Evolutionary conservation across 2,797 vertebrate genomes (phyloP).

Genomic region (Scomberomorus guttatus): DNA sequence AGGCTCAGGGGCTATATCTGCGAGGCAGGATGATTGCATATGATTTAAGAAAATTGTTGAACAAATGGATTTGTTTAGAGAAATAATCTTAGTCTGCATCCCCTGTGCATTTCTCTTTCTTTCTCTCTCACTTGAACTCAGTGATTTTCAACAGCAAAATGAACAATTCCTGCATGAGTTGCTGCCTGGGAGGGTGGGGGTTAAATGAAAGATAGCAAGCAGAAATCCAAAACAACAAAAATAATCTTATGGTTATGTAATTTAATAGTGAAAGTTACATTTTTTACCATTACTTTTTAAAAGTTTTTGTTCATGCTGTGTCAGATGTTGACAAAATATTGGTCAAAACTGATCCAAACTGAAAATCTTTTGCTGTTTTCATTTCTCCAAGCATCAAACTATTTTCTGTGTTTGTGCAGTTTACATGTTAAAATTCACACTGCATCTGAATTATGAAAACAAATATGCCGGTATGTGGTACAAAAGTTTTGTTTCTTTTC

Average conservation of each 20-base stretch:
- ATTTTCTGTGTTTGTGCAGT: not conserved
- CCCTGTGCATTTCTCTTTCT: too few species aligned
- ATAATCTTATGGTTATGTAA: not conserved
- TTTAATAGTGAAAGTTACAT: not conserved
- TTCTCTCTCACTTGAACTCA: too few species aligned
- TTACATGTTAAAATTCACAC: not conserved
- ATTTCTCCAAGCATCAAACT: not conserved
- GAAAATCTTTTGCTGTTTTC: not conserved
- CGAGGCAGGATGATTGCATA: not conserved
- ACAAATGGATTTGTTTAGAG: not conserved
- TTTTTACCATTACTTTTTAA: not conserved
- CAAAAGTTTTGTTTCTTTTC: constrained; percentile 16
- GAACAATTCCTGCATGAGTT: not conserved
- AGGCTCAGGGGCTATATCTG: not conserved
- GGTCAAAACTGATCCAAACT: not conserved
- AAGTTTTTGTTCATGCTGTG: not conserved
- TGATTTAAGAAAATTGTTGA: not conserved
- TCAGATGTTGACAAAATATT: not conserved
- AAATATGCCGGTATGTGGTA: not conserved
- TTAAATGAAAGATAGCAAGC: not conserved
- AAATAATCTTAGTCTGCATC: too few species aligned
- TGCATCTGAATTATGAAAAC: not conserved
- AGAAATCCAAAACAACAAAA: not conserved
- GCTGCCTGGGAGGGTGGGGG: not conserved
- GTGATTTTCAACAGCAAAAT: not conserved